Percentiles rank a stretch among this genome's conserved stretches.
phyloP scores from a whole-genome alignment of 2,113 vertebrate species.

The Drymodes brunneopygia region DNA sequence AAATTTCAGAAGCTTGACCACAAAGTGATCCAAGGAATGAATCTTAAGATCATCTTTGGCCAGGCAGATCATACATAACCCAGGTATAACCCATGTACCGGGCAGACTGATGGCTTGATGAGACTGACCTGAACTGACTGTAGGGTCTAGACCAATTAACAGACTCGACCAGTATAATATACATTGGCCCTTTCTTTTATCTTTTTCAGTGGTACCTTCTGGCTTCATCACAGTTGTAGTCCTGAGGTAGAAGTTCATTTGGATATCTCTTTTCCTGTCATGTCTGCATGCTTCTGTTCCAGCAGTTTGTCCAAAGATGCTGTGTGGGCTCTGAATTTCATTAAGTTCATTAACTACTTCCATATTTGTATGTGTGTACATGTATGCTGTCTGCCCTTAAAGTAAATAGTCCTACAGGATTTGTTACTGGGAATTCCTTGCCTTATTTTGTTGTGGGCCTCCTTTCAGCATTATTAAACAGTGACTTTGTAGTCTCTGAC shows the following conservation, averaged over 20 bases:
- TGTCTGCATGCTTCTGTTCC: not conserved
- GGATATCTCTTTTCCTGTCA: not conserved
- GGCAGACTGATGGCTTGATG: not conserved
- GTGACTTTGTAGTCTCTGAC: not conserved
- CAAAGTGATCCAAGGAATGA: not conserved
- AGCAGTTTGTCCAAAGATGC: not conserved
- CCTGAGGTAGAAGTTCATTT: not conserved
- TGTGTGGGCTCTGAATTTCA: not conserved
- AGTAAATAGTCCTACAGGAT: not conserved
- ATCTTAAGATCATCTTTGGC: not conserved
- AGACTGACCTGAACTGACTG: not conserved
- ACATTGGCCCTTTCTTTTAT: not conserved
- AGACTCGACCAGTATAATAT: not conserved
- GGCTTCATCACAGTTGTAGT: not conserved
- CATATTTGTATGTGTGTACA: not conserved
- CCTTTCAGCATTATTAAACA: not conserved
- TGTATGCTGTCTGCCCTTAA: not conserved
- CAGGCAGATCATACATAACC: not conserved
- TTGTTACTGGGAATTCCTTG: not conserved
- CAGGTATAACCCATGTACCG: not conserved
- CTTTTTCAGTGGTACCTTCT: not conserved
- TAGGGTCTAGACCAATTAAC: not conserved
- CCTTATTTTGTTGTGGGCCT: not conserved
- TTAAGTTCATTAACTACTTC: not conserved
- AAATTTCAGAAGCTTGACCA: not conserved